Evolutionary conservation across 1,140 invertebrate species (phyloP).

Genomic region (Micrasema longulum): DNA sequence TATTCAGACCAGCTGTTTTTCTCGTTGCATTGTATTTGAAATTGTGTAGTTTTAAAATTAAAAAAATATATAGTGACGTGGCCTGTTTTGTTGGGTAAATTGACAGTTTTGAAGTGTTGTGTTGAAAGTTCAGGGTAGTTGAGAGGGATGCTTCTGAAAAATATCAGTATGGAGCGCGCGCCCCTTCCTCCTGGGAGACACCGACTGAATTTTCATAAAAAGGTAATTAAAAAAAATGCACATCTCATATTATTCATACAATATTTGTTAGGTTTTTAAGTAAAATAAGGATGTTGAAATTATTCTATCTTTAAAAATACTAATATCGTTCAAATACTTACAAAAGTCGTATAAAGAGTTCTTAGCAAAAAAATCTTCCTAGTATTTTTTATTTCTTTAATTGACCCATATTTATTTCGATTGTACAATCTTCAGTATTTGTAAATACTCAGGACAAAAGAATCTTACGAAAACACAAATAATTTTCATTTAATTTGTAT

Average conservation of each 20-base stretch:
- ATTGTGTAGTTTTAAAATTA: background rate
- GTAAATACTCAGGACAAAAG: too few relatives aligned
- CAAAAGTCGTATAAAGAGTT: too few relatives aligned
- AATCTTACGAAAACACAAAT: too few relatives aligned
- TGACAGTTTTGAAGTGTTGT: background rate
- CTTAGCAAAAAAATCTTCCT: too few relatives aligned
- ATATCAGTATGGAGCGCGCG: constrained; percentile 65
- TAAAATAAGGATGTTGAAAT: background rate
- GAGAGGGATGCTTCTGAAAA: constrained; percentile 66
- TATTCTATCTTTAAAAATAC: too few relatives aligned
- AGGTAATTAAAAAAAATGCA: constrained; percentile 58
- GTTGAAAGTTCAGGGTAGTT: background rate
- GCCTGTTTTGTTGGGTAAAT: background rate
- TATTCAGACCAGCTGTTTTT: background rate
- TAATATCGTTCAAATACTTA: too few relatives aligned
- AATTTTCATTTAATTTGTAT: too few relatives aligned
- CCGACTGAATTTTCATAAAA: constrained; percentile 67
- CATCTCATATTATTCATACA: too few relatives aligned
- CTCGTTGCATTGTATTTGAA: constrained; percentile 8
- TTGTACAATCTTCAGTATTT: too few relatives aligned
- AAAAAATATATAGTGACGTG: background rate
- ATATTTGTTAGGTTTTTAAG: background rate
- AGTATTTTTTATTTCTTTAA: too few relatives aligned
- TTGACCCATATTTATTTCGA: too few relatives aligned
- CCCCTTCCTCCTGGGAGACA: constrained; percentile 63